A percentile compares a stretch with the other conserved stretches of the same genome.
Evolutionary conservation across 2,888 invertebrate species (phyloP).

Genomic region (Sericinus montela): DNA sequence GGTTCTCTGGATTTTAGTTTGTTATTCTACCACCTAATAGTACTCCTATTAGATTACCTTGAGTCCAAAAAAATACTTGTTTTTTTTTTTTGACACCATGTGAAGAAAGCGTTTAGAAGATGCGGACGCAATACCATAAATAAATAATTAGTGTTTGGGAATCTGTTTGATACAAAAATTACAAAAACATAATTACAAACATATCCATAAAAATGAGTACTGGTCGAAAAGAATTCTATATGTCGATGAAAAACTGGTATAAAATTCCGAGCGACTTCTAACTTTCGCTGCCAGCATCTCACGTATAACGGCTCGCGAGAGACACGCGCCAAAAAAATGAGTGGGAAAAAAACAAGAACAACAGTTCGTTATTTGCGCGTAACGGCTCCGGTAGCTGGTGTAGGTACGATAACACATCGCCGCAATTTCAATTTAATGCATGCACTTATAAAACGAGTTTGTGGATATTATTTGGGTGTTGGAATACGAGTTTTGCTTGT

Average conservation of each 20-base stretch:
- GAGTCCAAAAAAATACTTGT: too few relatives aligned
- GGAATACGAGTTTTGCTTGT: not conserved
- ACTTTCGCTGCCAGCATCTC: conserved; percentile 71
- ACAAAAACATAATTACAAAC: conserved; percentile 3
- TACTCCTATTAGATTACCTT: too few relatives aligned
- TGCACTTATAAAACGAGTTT: conserved; percentile 53
- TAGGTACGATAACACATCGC: conserved; percentile 51
- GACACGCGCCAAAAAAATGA: conserved; percentile 71
- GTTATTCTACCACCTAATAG: too few relatives aligned
- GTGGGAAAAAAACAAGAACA: conserved; percentile 46
- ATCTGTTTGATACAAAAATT: too few relatives aligned
- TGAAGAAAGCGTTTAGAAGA: too few relatives aligned
- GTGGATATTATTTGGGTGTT: conserved; percentile 11
- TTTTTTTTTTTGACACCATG: too few relatives aligned
- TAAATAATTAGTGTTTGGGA: too few relatives aligned
- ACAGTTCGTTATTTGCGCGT: conserved; percentile 68
- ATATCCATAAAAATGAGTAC: conserved; percentile 19
- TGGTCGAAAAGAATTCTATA: conserved; percentile 32
- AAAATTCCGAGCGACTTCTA: conserved; percentile 49
- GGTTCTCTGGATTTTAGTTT: too few relatives aligned
- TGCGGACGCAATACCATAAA: too few relatives aligned
- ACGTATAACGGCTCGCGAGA: conserved; percentile 64
- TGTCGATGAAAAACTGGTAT: conserved; percentile 52
- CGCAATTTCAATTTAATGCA: conserved; percentile 54
- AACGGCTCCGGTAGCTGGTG: conserved; percentile 69